These are phyloP conservation scores for Ypsolopha sequella DNA, from an alignment of 2,888 invertebrate species.

Conservation along the genomic window DNA sequence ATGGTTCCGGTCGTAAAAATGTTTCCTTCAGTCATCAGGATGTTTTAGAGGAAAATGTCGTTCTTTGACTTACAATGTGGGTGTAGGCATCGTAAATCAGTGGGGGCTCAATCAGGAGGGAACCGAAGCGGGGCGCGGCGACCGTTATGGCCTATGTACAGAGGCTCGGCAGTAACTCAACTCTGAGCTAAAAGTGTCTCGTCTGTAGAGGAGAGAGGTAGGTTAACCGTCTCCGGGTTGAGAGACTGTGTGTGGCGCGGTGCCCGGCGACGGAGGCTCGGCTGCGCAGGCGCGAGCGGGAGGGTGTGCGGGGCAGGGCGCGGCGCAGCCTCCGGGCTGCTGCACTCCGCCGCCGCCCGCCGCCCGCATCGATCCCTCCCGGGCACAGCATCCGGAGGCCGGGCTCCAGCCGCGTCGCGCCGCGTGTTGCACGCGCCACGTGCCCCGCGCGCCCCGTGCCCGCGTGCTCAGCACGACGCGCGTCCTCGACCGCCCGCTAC, in stretches of 20 bases:
- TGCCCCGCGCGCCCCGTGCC: constrained; percentile 24
- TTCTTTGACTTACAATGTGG: background rate
- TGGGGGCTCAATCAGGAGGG: constrained; percentile 35
- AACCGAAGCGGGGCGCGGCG: constrained; percentile 41
- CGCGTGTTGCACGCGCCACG: constrained; percentile 32
- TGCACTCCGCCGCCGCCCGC: constrained; percentile 68
- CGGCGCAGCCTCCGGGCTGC: constrained; percentile 51
- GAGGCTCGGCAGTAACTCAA: background rate
- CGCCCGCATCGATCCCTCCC: constrained; percentile 65
- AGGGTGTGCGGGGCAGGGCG: constrained; percentile 30
- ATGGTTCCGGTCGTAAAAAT: background rate
- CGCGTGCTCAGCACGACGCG: constrained; percentile 25
- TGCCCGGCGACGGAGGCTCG: constrained; percentile 9
- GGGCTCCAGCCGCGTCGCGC: constrained; percentile 39
- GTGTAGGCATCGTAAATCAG: constrained; percentile 41
- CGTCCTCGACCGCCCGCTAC: constrained; percentile 32
- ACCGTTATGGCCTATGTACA: constrained; percentile 6
- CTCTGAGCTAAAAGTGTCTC: background rate
- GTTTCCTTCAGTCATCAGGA: background rate
- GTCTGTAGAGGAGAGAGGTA: constrained; percentile 16
- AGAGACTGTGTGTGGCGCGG: background rate
- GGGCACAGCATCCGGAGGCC: constrained; percentile 37
- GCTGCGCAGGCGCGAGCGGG: constrained; percentile 17
- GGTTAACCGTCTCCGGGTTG: constrained; percentile 13
- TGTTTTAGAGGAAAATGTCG: background rate